Percentiles rank a stretch among this genome's conserved stretches.
These are phyloP conservation scores for Fabriciana adippe DNA, from an alignment of 2,888 invertebrate genomes.

Conservation along the genomic window DNA sequence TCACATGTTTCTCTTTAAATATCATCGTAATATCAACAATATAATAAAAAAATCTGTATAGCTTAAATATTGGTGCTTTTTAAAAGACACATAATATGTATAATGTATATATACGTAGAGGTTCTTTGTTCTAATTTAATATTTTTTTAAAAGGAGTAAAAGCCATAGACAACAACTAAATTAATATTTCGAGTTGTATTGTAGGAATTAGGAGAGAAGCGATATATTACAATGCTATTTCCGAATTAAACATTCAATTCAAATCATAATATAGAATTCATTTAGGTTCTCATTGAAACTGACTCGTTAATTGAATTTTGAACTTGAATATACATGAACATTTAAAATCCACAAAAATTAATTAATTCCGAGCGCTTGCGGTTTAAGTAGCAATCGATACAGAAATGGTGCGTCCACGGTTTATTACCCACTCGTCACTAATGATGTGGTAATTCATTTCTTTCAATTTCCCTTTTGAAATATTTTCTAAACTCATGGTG, in stretches of 20 bases:
- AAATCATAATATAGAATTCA: slow-evolving; percentile 8
- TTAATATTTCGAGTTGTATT: not conserved
- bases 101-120: no score
- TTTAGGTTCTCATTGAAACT: slow-evolving; percentile 33
- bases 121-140: no score
- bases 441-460: slow-evolving; percentile 28
- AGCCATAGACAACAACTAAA: no score
- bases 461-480: slow-evolving; percentile 18
- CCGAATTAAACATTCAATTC: slow-evolving; percentile 7
- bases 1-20: no score
- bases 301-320: slow-evolving; percentile 59
- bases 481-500: slow-evolving; percentile 9
- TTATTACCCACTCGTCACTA: slow-evolving; percentile 32
- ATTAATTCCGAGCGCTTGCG: slow-evolving; percentile 55
- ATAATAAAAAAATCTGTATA: no score
- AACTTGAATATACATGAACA: slow-evolving; percentile 56
- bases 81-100: no score
- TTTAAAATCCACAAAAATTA: slow-evolving; percentile 59
- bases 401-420: slow-evolving; percentile 26
- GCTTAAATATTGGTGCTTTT: no score
- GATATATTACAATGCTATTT: not conserved
- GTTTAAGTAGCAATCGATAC: slow-evolving; percentile 40
- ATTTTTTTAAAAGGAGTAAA: no score
- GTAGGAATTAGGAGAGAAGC: not conserved
- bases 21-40: no score